Conservation (phyloP, 2,888 invertebrate genomes). For the Andrena hattorfiana region DNA sequence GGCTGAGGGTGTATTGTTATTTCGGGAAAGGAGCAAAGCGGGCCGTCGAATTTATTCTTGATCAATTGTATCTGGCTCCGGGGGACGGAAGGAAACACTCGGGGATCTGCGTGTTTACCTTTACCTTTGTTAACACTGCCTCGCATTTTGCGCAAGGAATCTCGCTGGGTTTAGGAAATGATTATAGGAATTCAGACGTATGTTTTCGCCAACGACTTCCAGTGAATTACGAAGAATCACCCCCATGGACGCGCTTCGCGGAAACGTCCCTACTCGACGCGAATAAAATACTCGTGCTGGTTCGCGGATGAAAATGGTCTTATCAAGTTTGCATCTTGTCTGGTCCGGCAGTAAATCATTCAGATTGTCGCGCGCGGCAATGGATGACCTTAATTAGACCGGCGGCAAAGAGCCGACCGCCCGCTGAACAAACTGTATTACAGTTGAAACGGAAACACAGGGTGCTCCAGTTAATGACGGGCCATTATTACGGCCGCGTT, state of each 20-base stretch:
- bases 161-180: too few species aligned
- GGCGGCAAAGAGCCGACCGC: constrained; percentile 37
- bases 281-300: neutral
- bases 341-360: constrained; percentile 61
- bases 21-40: constrained; percentile 32
- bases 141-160: too few species aligned
- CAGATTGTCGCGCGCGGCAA: constrained; percentile 46
- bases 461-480: constrained; percentile 43
- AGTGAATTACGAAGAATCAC: neutral
- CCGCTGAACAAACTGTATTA: constrained; percentile 48
- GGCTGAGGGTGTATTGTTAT: constrained; percentile 43
- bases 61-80: neutral
- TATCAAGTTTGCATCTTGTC: constrained; percentile 53
- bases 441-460: constrained; percentile 53
- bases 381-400: constrained; percentile 67
- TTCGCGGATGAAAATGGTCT: neutral
- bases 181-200: too few species aligned
- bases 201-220: neutral
- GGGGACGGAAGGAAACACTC: too few species aligned
- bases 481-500: constrained; percentile 4
- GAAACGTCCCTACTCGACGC: neutral
- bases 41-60: constrained; percentile 25
- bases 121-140: neutral
- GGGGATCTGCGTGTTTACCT: neutral
- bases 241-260: neutral